Base-by-base conservation (phyloP, 2,113 vertebrate species). In the Callopanchax toddi region DNA sequence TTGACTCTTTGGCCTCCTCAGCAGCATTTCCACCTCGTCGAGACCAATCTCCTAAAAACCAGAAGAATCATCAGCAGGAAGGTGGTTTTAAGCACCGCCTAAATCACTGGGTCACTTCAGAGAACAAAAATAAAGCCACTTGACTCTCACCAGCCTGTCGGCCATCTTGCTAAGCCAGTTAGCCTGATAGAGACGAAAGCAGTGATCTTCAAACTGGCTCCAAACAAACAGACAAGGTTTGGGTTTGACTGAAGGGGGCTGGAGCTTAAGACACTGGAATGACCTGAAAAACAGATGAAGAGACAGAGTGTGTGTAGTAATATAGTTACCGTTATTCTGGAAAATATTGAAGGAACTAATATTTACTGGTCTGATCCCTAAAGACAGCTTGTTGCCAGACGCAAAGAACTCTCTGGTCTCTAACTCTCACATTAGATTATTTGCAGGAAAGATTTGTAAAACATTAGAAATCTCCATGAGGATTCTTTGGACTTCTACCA, bases 131-230 rank as follows among this genome's bases (percentile, higher is more conserved):
- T 12, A 20, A 44, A 25, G 2, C 44, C 44, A 11, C 11, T 18
- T 3, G 63, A 18, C 20, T 21, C 34, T 85, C 87, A 95, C 96
- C 94, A 98, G 92, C 50, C 96, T 90, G 78, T 97, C 94, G 0
- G 94, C 95, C 86, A 96, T 94, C 87, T 95, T 98, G 81, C 63
- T 82, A 65, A 98, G 90, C 86, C 93, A 91, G 90, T 98, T 98
- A 60, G 91, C 92, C 84, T 93, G 93, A 78, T 87, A 88, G 34
- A 97, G 88, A 40, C 95, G 93, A 91, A 95, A 97, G 5, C 89
- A 86, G 68, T 99, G 94, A 79, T 99, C 94, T 76, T 98, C 95
- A 89, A 94, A 97, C 81, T 89, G 89, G 85, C 90, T 94, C 96
- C 96, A 95, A 21, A 98, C 66, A 0, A 81, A 90, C 36, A 95